Evolutionary conservation across 1,140 invertebrate species (phyloP), one percentile per base, ranked within the genome.

Genomic region (Coelopa frigida): DNA sequence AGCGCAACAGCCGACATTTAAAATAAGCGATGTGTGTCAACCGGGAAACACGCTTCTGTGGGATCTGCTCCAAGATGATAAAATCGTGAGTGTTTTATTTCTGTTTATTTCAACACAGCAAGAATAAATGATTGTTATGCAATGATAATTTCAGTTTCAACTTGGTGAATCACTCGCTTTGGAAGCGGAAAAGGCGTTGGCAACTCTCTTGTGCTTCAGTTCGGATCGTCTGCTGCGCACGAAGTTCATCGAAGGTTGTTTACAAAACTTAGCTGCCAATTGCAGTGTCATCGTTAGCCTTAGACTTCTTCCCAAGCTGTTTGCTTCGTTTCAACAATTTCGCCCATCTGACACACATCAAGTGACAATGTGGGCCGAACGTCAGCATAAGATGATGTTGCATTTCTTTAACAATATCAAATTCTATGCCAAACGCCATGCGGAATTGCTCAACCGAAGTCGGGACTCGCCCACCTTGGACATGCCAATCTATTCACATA

Each of bases 161-260:
- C 68, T 96, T 1, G 85, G 88, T 0, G 90, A 94, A 72, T 89
- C 89, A 7, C 69, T 95, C 22, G 89, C 88, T 1, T 57, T 86
- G 4, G 92, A 95, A 73, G 90, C 90, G 7, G 92, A 95, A 64
- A 94, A 94, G 61, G 88, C 87, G 2, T 69, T 95, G 0, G 89
- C 86, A 55, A 89, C 88, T 56, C 70, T 95, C 3, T 74, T 96
- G 1, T 94, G 90, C 61, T 94, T 87, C 55, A 92, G 87, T 59
- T 87, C 87, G 26, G 88, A 93, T 58, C 82, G 87, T 51, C 74
- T 84, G 36, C 90, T 95, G 41, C 76, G 88, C 24, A 90, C 91
- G 62, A 94, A 94, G 73, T 95, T 96, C 57, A 94, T 96, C 57
- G 90, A 94, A 71, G 91, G 89, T 1, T 95, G 91, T 60, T 73